phyloP scores from a whole-genome alignment of 2,888 invertebrate species.

The Ptychoptera contaminata region DNA sequence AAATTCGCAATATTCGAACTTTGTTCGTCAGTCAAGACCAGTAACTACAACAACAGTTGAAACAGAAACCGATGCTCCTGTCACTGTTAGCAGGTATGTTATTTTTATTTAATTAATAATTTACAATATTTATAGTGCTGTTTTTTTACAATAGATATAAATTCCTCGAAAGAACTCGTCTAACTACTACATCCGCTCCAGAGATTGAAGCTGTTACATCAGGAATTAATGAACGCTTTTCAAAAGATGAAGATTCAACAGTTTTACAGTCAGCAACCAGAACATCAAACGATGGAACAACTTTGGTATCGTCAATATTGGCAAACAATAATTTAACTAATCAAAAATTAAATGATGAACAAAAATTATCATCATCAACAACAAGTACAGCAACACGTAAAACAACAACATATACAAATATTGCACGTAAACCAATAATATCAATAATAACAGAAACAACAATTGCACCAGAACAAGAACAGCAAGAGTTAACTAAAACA shows the following conservation, averaged over 20 bases:
- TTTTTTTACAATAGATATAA: background rate
- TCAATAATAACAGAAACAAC: slow-evolving; percentile 15
- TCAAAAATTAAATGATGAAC: slow-evolving; percentile 13
- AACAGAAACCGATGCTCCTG: slow-evolving; percentile 4
- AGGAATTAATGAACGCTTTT: slow-evolving; percentile 4
- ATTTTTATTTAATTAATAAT: background rate
- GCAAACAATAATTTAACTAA: background rate
- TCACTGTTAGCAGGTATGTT: background rate
- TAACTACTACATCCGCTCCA: slow-evolving; percentile 7
- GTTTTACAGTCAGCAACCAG: slow-evolving; percentile 12
- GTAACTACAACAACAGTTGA: slow-evolving; percentile 13
- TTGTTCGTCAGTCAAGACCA: background rate
- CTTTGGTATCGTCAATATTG: slow-evolving; percentile 1
- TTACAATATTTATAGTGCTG: too few relatives aligned
- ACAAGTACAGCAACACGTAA: slow-evolving; percentile 20
- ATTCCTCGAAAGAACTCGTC: background rate
- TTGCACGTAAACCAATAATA: slow-evolving; percentile 24
- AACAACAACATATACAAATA: slow-evolving; percentile 22
- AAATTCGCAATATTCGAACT: too few relatives aligned
- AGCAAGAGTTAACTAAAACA: too few relatives aligned
- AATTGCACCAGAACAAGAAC: slow-evolving; percentile 10
- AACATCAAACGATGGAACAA: slow-evolving; percentile 10
- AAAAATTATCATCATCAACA: slow-evolving; percentile 18
- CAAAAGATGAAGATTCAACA: background rate
- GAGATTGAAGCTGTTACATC: slow-evolving; percentile 10